phyloP scores from a whole-genome alignment of 2,113 vertebrate species.

The Nettapus auritus region DNA sequence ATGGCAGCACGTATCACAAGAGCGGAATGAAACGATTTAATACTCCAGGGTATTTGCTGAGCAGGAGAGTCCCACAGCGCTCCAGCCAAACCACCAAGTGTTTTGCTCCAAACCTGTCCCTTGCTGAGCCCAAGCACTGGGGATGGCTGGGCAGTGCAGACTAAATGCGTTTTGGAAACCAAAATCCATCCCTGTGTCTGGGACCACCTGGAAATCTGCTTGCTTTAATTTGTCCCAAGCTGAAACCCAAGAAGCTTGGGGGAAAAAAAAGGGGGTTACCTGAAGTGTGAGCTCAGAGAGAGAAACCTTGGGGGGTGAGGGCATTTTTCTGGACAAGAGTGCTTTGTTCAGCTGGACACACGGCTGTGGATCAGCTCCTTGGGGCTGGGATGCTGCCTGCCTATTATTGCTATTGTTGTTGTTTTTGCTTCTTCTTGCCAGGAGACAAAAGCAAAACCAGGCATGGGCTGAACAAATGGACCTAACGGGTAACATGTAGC shows the following conservation, averaged over 20 bases:
- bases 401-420: neutral
- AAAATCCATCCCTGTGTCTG: neutral
- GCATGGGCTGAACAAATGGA: neutral
- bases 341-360: neutral
- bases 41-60: neutral
- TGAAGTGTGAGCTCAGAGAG: neutral
- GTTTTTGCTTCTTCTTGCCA: constrained; percentile 8
- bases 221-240: neutral
- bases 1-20: fast-evolving
- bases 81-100: neutral
- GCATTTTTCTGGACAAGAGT: neutral
- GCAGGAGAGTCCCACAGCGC: neutral
- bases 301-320: neutral
- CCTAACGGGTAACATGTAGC: constrained; percentile 24
- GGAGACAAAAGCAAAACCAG: constrained; percentile 56
- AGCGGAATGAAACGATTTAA: neutral
- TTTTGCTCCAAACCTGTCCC: neutral
- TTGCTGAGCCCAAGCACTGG: neutral
- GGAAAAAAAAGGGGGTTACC: neutral
- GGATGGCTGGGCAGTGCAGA: neutral
- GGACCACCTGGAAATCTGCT: neutral
- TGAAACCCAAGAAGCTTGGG: neutral
- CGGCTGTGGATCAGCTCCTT: neutral
- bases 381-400: neutral
- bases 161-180: neutral